Evolutionary conservation across 2,797 vertebrate genomes (phyloP).

Genomic region (Microctenopoma lineatum): DNA sequence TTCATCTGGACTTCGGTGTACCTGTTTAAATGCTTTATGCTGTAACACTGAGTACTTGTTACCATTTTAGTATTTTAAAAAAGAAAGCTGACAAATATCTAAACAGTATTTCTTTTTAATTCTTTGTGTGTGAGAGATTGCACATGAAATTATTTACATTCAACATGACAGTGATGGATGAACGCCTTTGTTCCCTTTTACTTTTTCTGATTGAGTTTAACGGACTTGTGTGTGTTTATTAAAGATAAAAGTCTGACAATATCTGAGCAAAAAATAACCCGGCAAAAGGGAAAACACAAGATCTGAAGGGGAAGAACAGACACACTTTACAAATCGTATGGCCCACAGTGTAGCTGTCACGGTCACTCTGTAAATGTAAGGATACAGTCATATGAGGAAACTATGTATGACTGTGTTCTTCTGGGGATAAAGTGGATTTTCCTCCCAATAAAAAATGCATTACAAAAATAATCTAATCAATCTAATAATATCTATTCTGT

Average conservation of each 20-base stretch:
- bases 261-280: slow-evolving; percentile 54
- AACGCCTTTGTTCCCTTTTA: slow-evolving; percentile 55
- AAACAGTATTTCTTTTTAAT: slow-evolving; percentile 41
- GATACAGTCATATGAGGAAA: slow-evolving; percentile 22
- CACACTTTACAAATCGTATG: slow-evolving; percentile 10
- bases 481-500: background rate
- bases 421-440: slow-evolving; percentile 19
- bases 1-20: too few species aligned
- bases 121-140: slow-evolving; percentile 40
- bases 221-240: slow-evolving; percentile 51
- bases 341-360: slow-evolving; percentile 22
- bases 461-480: slow-evolving; percentile 53
- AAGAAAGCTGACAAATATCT: slow-evolving; percentile 14
- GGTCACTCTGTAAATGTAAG: slow-evolving; percentile 11
- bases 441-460: slow-evolving; percentile 43
- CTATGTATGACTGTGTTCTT: background rate
- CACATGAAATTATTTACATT: slow-evolving; percentile 65
- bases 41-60: background rate
- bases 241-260: slow-evolving; percentile 76
- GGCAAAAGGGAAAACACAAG: slow-evolving; percentile 40
- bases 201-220: slow-evolving; percentile 49
- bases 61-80: background rate
- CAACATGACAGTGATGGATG: slow-evolving; percentile 55
- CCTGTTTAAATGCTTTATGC: background rate
- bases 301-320: slow-evolving; percentile 25